A percentile compares a stretch with the other conserved stretches of the same genome.
These are phyloP conservation scores for Phania funesta DNA, from an alignment of 2,888 invertebrate species.

Conservation along the genomic window DNA sequence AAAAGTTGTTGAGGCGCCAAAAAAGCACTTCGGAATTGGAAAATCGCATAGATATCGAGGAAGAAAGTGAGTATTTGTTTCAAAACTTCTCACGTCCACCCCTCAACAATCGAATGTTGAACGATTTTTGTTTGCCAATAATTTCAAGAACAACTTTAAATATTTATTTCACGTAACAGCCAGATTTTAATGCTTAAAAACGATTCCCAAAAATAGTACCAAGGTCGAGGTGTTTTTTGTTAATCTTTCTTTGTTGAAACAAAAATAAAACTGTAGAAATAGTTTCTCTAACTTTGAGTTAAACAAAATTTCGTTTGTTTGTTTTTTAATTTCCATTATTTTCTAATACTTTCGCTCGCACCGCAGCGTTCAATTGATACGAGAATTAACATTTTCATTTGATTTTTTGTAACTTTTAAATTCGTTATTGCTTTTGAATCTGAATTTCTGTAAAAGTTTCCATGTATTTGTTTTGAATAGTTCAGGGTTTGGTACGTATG, in stretches of 20 bases:
- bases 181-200: not conserved
- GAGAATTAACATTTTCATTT: not conserved
- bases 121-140: not conserved
- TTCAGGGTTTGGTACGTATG: not conserved
- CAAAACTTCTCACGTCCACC: not conserved
- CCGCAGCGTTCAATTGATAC: too few relatives aligned
- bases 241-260: not conserved
- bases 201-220: not conserved
- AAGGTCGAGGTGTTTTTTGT: not conserved
- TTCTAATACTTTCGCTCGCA: not conserved
- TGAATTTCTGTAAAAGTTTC: not conserved
- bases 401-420: not conserved
- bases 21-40: constrained; percentile 93
- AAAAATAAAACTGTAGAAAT: not conserved
- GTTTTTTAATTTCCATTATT: not conserved
- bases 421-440: not conserved
- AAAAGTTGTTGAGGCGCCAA: constrained; percentile 90
- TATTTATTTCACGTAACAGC: constrained; percentile 4
- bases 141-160: not conserved
- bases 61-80: constrained; percentile 87
- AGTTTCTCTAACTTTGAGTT: not conserved
- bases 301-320: constrained; percentile 55
- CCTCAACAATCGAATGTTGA: not conserved
- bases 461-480: not conserved
- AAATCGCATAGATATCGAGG: constrained; percentile 86